These are phyloP conservation scores for Osmoderma eremita DNA, from an alignment of 2,888 invertebrate species.

Conservation along the genomic window DNA sequence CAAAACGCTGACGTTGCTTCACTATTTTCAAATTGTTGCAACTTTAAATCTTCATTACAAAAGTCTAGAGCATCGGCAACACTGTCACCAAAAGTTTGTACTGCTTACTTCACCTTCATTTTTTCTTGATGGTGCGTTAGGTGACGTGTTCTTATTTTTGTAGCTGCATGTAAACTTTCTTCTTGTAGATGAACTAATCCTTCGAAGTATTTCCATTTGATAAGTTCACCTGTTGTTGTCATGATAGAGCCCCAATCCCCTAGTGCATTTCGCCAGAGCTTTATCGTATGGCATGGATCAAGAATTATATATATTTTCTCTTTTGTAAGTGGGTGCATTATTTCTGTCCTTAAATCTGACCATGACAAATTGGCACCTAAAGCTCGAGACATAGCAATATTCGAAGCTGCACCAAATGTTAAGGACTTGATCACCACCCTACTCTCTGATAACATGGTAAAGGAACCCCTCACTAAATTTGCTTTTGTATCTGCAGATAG, in stretches of 20 bases:
- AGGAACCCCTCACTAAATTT: slow-evolving; percentile 42
- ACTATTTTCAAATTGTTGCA: slow-evolving; percentile 39
- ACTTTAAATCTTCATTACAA: slow-evolving; percentile 34
- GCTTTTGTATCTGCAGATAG: slow-evolving; percentile 41
- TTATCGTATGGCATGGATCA: slow-evolving; percentile 51
- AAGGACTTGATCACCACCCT: slow-evolving; percentile 46
- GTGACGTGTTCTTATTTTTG: slow-evolving; percentile 46
- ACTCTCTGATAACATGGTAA: slow-evolving; percentile 45
- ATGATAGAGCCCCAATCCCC: slow-evolving; percentile 40
- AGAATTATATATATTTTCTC: slow-evolving; percentile 45
- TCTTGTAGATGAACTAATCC: slow-evolving; percentile 48
- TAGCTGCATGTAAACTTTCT: slow-evolving; percentile 46
- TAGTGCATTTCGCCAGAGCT: slow-evolving; percentile 48
- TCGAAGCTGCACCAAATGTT: slow-evolving; percentile 49
- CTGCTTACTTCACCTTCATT: slow-evolving; percentile 51
- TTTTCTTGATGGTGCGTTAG: slow-evolving; percentile 45
- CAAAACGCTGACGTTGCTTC: slow-evolving; percentile 46
- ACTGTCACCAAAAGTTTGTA: slow-evolving; percentile 49
- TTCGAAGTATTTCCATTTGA: slow-evolving; percentile 48
- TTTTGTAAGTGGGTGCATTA: slow-evolving; percentile 47
- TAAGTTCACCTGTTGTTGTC: slow-evolving; percentile 39
- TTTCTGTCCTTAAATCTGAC: slow-evolving; percentile 40
- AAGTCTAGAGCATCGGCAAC: slow-evolving; percentile 46
- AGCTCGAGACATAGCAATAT: slow-evolving; percentile 42
- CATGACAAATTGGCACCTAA: slow-evolving; percentile 34